Evolutionary conservation across 2,797 vertebrate species (phyloP), one percentile per base, ranked within the genome.

Genomic region (Tragopan temminckii): DNA sequence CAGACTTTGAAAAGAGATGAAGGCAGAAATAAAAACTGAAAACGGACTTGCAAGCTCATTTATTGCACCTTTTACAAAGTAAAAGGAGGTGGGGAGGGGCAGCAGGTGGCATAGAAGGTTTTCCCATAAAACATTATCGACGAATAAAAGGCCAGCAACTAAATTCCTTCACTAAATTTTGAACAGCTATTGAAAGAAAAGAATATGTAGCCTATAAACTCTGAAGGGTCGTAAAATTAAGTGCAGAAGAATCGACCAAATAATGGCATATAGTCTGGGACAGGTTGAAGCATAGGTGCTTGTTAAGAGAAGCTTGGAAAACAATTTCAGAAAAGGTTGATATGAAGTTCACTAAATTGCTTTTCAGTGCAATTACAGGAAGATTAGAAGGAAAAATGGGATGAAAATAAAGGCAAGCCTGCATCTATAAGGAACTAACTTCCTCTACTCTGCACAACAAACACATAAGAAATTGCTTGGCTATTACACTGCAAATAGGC

Each of bases 21-120:
- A 83, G 14, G 20, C 33, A 84, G 72, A 83, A 90, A 90, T 74
- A 80, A 94, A 93, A 94, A 63, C n/a, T 68, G 74, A 29, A 38
- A 80, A 64, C 59, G n/a, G 35, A 62, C 63, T 58, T 74, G 69
- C 27, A 67, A 45, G 59, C 8, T 42, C n/a, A 35, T 76, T 94
- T 66, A 67, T 77, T 74, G 48, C 2, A 31, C 4, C 24, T 89
- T 79, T 6, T n/a, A 77, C 4, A 13, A 27, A 75, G 48, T 31
- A 45, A 24, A 58, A 8, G 17, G 38, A 10, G 40, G 2, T 5
- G 4, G 1, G 12, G 19, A 20, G 6, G 31, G 11, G 52, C 52
- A n/a, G 29, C 50, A n/a, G 17, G 52, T 20, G 53, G 31, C 12
- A 2, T 50, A 27, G 76, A 67, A 33, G 19, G 8, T 38, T 75